Conservation (phyloP, 2,888 invertebrate species). For the Furcula furcula region DNA sequence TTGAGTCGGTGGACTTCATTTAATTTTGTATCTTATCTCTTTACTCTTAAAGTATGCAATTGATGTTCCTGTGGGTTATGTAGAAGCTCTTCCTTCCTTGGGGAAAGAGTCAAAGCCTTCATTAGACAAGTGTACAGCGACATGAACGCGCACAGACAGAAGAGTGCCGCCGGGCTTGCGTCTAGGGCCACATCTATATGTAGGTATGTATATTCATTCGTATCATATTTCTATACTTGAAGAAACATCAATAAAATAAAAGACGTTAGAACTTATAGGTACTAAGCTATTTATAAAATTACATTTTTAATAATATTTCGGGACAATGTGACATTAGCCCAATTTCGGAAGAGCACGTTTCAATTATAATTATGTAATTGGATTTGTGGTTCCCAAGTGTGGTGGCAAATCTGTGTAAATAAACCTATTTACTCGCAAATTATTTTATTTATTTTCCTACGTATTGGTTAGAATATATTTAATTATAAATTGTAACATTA, state of each 20-base stretch:
- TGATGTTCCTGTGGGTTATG: conserved; percentile 11
- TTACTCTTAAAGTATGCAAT: conserved; percentile 16
- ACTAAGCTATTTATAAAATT: neutral
- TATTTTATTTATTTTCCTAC: no score
- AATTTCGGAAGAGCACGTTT: neutral
- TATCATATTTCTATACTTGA: neutral
- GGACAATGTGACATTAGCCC: neutral
- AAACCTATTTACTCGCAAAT: no score
- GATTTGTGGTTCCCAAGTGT: no score
- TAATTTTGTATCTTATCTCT: conserved; percentile 26
- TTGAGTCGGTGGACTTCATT: conserved; percentile 8
- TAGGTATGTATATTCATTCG: no score
- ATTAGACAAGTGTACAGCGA: conserved; percentile 45
- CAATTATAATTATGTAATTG: conserved; percentile 12
- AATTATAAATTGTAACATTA: no score
- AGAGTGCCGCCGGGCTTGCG: conserved; percentile 33
- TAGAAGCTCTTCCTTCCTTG: conserved; percentile 29
- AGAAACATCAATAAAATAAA: neutral
- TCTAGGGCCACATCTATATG: conserved; percentile 19
- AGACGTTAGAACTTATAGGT: neutral
- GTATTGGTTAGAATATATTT: no score
- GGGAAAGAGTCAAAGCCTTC: conserved; percentile 48
- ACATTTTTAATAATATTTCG: neutral
- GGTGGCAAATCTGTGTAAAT: no score
- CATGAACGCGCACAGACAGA: conserved; percentile 32